These are phyloP conservation scores for Hymenochirus boettgeri DNA, from an alignment of 2,113 vertebrate genomes.

Conservation along the genomic window DNA sequence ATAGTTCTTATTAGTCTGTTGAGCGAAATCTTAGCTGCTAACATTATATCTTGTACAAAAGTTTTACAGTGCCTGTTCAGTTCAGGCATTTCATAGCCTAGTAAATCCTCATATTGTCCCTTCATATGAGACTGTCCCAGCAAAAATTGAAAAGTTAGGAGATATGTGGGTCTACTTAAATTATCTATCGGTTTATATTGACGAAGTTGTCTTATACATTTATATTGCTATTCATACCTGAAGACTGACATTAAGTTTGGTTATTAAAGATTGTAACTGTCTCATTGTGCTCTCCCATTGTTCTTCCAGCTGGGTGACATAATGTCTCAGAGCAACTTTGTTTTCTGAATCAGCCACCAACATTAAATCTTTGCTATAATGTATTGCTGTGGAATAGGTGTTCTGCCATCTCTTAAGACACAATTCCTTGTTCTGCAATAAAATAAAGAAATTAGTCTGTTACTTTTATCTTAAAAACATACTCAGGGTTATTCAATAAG, in stretches of 20 bases:
- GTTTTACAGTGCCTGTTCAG: too few species aligned
- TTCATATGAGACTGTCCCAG: too few species aligned
- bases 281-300: constrained; percentile 65
- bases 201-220: too few species aligned
- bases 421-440: constrained; percentile 68
- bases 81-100: too few species aligned
- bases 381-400: constrained; percentile 65
- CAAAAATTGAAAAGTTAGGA: too few species aligned
- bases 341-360: constrained; percentile 54
- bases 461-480: not conserved
- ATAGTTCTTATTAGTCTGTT: too few species aligned
- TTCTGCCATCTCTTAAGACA: constrained; percentile 70
- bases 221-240: constrained; percentile 56
- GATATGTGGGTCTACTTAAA: too few species aligned
- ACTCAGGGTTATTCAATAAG: too few species aligned
- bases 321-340: constrained; percentile 57
- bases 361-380: constrained; percentile 70
- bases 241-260: constrained; percentile 52
- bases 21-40: too few species aligned
- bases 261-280: constrained; percentile 59
- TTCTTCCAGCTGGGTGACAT: constrained; percentile 68
- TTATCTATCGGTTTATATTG: too few species aligned
- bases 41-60: too few species aligned
- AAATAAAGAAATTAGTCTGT: not conserved
- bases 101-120: too few species aligned